Conservation (phyloP, 2,797 vertebrate species). For the Paramormyrops hopkinsi region DNA sequence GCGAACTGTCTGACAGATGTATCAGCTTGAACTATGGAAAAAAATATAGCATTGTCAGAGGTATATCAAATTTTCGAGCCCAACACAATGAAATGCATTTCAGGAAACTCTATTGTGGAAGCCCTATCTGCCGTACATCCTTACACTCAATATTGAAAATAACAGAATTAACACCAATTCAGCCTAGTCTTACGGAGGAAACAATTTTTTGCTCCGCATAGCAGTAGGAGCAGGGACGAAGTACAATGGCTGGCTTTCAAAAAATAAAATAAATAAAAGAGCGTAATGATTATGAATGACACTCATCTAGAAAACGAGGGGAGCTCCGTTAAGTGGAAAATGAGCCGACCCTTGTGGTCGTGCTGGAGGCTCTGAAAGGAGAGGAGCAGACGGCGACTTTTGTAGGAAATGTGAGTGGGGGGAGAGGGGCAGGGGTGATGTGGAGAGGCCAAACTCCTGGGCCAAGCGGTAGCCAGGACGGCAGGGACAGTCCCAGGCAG, state of each 20-base stretch:
- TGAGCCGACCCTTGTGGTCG: not conserved
- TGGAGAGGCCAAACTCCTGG: constrained; percentile 31
- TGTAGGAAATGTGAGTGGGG: not conserved
- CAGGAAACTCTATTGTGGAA: not conserved
- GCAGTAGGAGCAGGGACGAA: not conserved
- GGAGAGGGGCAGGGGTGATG: not conserved
- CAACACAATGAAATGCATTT: constrained; percentile 16
- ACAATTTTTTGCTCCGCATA: not conserved
- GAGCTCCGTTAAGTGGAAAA: constrained; percentile 5
- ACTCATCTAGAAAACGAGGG: constrained; percentile 6
- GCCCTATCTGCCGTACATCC: not conserved
- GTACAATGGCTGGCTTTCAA: not conserved
- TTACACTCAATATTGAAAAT: not conserved
- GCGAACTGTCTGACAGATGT: constrained; percentile 38
- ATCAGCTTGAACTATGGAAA: constrained; percentile 28
- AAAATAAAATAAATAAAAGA: not conserved
- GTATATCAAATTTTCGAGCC: constrained; percentile 23
- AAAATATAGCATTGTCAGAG: constrained; percentile 26
- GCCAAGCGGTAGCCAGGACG: constrained; percentile 37
- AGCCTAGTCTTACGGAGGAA: not conserved
- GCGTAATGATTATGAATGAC: not conserved
- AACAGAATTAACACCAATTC: not conserved
- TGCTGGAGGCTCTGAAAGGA: not conserved
- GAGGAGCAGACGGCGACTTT: not conserved
- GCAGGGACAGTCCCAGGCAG: constrained; percentile 43